These are phyloP conservation scores for Neostethus bicornis DNA, from an alignment of 2,797 vertebrate genomes.

Conservation along the genomic window DNA sequence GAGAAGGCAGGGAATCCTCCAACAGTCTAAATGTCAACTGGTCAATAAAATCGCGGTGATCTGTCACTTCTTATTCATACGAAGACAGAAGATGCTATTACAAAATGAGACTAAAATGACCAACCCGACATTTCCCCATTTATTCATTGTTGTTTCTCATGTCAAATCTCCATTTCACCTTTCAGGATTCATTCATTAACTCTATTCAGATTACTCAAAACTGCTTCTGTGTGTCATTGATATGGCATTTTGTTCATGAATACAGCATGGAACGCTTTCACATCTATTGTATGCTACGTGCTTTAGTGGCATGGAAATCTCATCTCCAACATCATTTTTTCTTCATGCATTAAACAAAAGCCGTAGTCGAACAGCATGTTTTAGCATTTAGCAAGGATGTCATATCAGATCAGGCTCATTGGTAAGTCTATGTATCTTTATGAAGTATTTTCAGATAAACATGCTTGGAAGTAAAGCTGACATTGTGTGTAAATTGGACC, in stretches of 20 bases:
- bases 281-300: constrained; percentile 9
- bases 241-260: constrained; percentile 9
- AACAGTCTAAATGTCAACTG: constrained; percentile 78
- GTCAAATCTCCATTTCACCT: constrained; percentile 31
- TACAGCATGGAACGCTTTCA: constrained; percentile 1
- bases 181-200: constrained; percentile 32
- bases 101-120: constrained; percentile 69
- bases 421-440: too few relatives aligned
- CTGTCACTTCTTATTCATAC: constrained; percentile 74
- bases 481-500: too few relatives aligned
- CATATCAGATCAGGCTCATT: neutral
- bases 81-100: constrained; percentile 70
- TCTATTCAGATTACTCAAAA: constrained; percentile 18
- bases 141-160: constrained; percentile 54
- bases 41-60: constrained; percentile 74
- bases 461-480: too few relatives aligned
- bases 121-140: constrained; percentile 72
- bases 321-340: constrained; percentile 37
- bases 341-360: constrained; percentile 21
- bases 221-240: constrained; percentile 21
- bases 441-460: too few relatives aligned
- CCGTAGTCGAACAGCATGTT: neutral
- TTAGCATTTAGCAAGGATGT: neutral
- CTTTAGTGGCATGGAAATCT: constrained; percentile 25
- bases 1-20: constrained; percentile 61